A percentile compares a stretch with the other conserved stretches of the same genome.
These are phyloP conservation scores for Drosophila nikananu DNA, from an alignment of 1,140 invertebrate genomes.

Conservation along the genomic window DNA sequence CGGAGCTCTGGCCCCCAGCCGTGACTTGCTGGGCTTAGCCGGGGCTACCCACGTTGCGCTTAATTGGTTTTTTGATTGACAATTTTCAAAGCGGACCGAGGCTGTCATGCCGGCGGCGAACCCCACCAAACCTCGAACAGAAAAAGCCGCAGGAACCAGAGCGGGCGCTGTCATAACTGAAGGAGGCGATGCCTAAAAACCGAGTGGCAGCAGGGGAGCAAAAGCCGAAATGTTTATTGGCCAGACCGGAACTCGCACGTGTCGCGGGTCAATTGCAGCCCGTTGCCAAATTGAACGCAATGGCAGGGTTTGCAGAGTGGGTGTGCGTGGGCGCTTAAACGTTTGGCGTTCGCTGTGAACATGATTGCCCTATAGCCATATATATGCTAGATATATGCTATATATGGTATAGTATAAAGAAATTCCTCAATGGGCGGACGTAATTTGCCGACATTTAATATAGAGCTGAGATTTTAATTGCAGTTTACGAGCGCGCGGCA, in stretches of 20 bases:
- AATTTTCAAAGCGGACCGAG: slow-evolving; percentile 67
- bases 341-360: slow-evolving; percentile 8
- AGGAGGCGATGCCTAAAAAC: slow-evolving; percentile 31
- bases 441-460: slow-evolving; percentile 67
- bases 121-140: background rate
- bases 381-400: background rate
- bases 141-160: slow-evolving; percentile 19
- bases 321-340: slow-evolving; percentile 49
- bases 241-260: slow-evolving; percentile 31
- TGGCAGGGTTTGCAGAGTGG: slow-evolving; percentile 28
- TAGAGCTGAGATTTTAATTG: slow-evolving; percentile 72
- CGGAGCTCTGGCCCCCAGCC: background rate
- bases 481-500: slow-evolving; percentile 55
- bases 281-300: slow-evolving; percentile 42
- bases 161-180: slow-evolving; percentile 66
- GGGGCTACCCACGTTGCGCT: slow-evolving; percentile 61
- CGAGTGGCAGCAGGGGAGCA: slow-evolving; percentile 15
- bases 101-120: slow-evolving; percentile 15
- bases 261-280: slow-evolving; percentile 21
- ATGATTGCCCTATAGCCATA: background rate
- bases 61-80: slow-evolving; percentile 85
- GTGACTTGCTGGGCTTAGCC: slow-evolving; percentile 36
- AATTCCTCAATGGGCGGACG: slow-evolving; percentile 57
- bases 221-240: slow-evolving; percentile 70
- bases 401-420: slow-evolving; percentile 35